These are phyloP conservation scores for Hypercompe scribonia DNA, from an alignment of 2,888 invertebrate species.

Conservation along the genomic window DNA sequence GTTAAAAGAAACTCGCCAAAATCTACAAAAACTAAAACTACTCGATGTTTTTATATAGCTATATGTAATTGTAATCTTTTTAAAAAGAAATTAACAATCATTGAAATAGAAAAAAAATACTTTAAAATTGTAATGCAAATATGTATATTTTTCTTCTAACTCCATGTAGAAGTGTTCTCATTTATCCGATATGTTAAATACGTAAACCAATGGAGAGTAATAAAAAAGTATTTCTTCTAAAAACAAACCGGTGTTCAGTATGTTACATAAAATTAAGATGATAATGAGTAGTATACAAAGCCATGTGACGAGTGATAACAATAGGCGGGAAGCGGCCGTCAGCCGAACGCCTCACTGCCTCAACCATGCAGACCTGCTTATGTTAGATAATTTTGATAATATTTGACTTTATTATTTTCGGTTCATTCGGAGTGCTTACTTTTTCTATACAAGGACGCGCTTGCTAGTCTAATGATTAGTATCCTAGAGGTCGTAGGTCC, in stretches of 20 bases:
- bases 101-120: background rate
- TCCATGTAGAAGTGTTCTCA: background rate
- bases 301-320: slow-evolving; percentile 58
- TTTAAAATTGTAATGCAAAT: background rate
- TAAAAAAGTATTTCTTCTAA: background rate
- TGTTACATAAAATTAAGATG: slow-evolving; percentile 39
- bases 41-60: background rate
- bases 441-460: background rate
- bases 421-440: background rate
- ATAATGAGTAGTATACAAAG: slow-evolving; percentile 40
- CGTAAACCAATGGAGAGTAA: background rate
- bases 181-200: background rate
- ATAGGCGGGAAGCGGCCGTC: slow-evolving; percentile 74
- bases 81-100: background rate
- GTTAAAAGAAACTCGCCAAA: background rate
- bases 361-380: slow-evolving; percentile 15
- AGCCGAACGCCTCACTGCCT: slow-evolving; percentile 28
- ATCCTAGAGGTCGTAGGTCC: too few species aligned
- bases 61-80: background rate
- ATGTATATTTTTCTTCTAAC: background rate
- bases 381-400: slow-evolving; percentile 15
- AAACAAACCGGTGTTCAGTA: slow-evolving; percentile 4
- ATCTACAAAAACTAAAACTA: background rate
- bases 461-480: too few species aligned
- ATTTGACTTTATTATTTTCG: slow-evolving; percentile 13